A percentile compares a stretch with the other conserved stretches of the same genome.
Evolutionary conservation across 2,113 vertebrate genomes (phyloP).

Genomic region (Felis chaus): DNA sequence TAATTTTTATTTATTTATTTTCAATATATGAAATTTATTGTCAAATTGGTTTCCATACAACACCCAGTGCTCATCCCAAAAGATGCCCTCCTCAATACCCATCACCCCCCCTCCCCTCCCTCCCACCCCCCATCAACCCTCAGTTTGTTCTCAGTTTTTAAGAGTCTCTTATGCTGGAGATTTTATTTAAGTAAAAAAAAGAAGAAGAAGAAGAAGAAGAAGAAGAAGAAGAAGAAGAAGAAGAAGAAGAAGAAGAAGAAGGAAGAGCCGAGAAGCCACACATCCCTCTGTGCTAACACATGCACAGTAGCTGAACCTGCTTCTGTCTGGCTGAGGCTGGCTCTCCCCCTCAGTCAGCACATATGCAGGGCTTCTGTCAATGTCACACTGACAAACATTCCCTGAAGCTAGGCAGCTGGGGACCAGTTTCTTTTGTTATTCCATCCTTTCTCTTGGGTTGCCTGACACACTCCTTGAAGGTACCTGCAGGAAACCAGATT

Average conservation of each 20-base stretch:
- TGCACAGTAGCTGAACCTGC: not conserved
- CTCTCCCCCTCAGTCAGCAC: slow-evolving; percentile 10
- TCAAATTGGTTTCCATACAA: too few relatives aligned
- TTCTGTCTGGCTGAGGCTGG: slow-evolving; percentile 2
- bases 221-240: not conserved
- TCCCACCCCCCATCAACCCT: too few relatives aligned
- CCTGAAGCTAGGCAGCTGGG: slow-evolving; percentile 41
- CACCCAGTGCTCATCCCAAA: too few relatives aligned
- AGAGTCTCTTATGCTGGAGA: not conserved
- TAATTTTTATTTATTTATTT: too few relatives aligned
- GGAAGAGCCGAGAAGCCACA: not conserved
- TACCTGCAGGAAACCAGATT: not conserved
- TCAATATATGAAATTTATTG: too few relatives aligned
- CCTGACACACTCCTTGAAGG: not conserved
- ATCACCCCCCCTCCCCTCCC: too few relatives aligned
- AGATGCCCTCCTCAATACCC: too few relatives aligned
- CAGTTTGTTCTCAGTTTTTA: too few relatives aligned
- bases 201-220: not conserved
- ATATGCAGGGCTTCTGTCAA: slow-evolving; percentile 50
- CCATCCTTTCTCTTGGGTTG: not conserved
- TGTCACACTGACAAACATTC: slow-evolving; percentile 48
- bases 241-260: not conserved
- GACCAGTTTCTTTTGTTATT: slow-evolving; percentile 7
- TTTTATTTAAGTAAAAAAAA: not conserved
- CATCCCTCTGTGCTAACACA: not conserved